Conservation (phyloP, 2,797 vertebrate species). For the Ptychadena robeensis region DNA sequence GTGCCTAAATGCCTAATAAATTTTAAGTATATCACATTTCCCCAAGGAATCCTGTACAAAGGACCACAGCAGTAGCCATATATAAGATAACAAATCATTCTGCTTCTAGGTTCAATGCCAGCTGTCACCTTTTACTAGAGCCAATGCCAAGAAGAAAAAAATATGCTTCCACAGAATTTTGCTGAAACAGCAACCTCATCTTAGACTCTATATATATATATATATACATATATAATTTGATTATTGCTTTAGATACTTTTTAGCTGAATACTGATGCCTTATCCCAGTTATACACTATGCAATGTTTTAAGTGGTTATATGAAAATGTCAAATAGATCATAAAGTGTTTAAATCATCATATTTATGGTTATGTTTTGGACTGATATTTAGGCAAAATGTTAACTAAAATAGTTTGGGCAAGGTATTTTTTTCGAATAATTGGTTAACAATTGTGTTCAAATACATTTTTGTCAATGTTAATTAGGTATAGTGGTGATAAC, state of each 20-base stretch:
- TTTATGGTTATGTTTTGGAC: no score
- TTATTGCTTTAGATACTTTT: not conserved
- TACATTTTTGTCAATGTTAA: no score
- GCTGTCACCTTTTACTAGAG: slow-evolving; percentile 15
- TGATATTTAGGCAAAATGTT: no score
- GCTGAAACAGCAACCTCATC: not conserved
- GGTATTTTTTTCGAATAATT: no score
- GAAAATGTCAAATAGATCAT: no score
- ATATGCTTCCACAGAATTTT: not conserved
- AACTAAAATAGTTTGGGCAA: no score
- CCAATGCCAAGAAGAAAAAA: not conserved
- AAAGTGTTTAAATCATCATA: no score
- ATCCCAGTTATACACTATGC: no score
- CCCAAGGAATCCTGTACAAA: slow-evolving; percentile 2
- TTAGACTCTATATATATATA: not conserved
- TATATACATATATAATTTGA: not conserved
- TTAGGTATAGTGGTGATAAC: no score
- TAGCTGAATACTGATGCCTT: not conserved
- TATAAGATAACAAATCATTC: not conserved
- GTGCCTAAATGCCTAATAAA: slow-evolving; percentile 9
- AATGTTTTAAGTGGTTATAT: no score
- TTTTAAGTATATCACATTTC: slow-evolving; percentile 22
- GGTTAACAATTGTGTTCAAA: no score
- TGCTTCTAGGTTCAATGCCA: slow-evolving; percentile 10
- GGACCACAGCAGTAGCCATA: slow-evolving; percentile 1